Base-by-base conservation (phyloP, 64 coral and sea anemone genomes). In the Montipora sp. region DNA sequence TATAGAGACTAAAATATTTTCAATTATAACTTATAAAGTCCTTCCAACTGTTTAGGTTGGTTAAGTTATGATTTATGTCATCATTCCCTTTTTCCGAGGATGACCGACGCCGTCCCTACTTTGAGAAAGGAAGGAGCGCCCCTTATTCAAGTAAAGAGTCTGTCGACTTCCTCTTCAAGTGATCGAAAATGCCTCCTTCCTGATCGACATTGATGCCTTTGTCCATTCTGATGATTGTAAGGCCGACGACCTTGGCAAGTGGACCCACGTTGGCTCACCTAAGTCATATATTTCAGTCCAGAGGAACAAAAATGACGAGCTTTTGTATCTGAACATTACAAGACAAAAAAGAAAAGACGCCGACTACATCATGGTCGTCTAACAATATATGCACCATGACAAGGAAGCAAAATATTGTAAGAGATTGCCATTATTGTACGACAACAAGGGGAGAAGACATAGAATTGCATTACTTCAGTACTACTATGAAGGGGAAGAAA, bases 201-300 rank as follows among this genome's bases (percentile, higher is more conserved):
- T 89, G 73, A 43, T 77, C 22, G 87, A 89, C 23, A 3, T 89
- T 55, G 73, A 89, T 51, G 19, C 72, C n/a, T 73, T 89, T 58
- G 72, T 77, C 73, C 53, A 75, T 60, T 48, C 57, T 3, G 21
- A 89, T 77, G 87, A 88, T 75, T 53, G 48, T 53, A 76, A 77
- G 60, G 87, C 73, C 12, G 87, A 89, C 43, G 87, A 89, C 45
- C 87, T 89, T 75, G 87, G 87, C 11, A 75, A 73, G 19, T 89
- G 87, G 87, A 76, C 51, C 23, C 87, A 77, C 10, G 15, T 44
- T 75, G 87, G 87, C 27, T 89, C 73, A 27, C 24, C 24, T 27
- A 27, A 27, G 24, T 27, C 24, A 27, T 27, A 27, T 27, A 27
- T 27, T 27, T 27, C 24, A 27, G 24, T 27, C 24, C 24, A 27